phyloP scores from a whole-genome alignment of 2,888 invertebrate genomes.

The Noctua comes region DNA sequence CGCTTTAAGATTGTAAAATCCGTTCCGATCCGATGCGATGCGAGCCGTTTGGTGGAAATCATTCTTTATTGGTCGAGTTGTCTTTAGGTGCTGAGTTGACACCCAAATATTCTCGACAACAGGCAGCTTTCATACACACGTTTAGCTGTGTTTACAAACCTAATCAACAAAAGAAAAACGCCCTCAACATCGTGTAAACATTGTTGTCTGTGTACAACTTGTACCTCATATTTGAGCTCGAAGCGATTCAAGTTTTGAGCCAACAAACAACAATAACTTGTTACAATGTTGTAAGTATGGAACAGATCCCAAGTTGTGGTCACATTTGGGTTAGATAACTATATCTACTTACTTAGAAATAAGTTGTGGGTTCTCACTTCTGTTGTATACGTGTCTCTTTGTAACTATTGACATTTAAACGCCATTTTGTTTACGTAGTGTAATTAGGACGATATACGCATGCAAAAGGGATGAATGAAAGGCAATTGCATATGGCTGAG shows the following conservation, averaged over 20 bases:
- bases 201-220: neutral
- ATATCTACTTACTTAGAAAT: neutral
- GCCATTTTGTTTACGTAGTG: no score
- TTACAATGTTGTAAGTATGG: constrained; percentile 35
- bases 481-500: no score
- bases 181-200: neutral
- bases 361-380: neutral
- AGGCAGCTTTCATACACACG: neutral
- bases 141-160: neutral
- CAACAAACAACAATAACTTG: constrained; percentile 47
- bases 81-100: neutral
- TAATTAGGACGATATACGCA: no score
- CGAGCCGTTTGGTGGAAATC: no score
- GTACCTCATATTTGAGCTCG: constrained; percentile 10
- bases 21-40: no score
- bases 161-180: neutral
- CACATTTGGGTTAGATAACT: constrained; percentile 12
- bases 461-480: no score
- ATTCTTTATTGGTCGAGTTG: neutral
- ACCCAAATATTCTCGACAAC: neutral
- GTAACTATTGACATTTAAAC: neutral
- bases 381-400: neutral
- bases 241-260: constrained; percentile 32
- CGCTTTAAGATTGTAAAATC: no score
- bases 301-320: constrained; percentile 24